Percentiles rank a stretch among this genome's conserved stretches.
These are phyloP conservation scores for Crambe crambe DNA, from an alignment of 37 sponge, comb jelly and placozoan species.

Conservation along the genomic window DNA sequence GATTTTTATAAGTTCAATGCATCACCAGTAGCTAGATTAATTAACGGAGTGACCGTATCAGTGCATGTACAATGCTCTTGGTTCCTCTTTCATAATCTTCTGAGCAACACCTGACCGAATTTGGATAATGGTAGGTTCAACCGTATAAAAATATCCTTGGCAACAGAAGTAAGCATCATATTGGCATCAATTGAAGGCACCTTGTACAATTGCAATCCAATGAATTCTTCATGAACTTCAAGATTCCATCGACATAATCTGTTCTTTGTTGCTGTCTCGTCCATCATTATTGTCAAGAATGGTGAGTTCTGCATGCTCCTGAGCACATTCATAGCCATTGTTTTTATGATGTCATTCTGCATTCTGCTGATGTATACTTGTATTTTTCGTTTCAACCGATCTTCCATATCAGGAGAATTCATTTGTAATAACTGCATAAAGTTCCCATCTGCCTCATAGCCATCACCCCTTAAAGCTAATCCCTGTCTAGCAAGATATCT, in stretches of 20 bases:
- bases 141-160: conserved; percentile 43
- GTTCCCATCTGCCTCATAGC: conserved; percentile 45
- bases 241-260: conserved; percentile 36
- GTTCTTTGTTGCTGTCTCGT: conserved; percentile 46
- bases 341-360: no score
- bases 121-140: conserved; percentile 27
- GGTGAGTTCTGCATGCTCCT: conserved; percentile 23
- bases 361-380: conserved; percentile 57
- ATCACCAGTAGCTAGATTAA: conserved; percentile 27
- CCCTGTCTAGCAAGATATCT: conserved; percentile 57
- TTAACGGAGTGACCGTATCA: conserved; percentile 47
- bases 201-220: conserved; percentile 37
- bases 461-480: conserved; percentile 52
- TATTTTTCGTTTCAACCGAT: conserved; percentile 21
- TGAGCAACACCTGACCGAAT: conserved; percentile 35
- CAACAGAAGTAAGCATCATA: conserved; percentile 5
- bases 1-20: no score
- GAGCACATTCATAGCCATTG: conserved; percentile 38
- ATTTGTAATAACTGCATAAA: conserved; percentile 35
- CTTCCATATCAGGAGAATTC: neutral
- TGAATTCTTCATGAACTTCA: conserved; percentile 48
- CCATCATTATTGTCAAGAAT: conserved; percentile 55
- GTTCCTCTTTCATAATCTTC: conserved; percentile 23
- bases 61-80: no score
- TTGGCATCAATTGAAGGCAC: conserved; percentile 18